Base-by-base conservation (phyloP, 2,113 vertebrate species). In the Aplodontia rufa region DNA sequence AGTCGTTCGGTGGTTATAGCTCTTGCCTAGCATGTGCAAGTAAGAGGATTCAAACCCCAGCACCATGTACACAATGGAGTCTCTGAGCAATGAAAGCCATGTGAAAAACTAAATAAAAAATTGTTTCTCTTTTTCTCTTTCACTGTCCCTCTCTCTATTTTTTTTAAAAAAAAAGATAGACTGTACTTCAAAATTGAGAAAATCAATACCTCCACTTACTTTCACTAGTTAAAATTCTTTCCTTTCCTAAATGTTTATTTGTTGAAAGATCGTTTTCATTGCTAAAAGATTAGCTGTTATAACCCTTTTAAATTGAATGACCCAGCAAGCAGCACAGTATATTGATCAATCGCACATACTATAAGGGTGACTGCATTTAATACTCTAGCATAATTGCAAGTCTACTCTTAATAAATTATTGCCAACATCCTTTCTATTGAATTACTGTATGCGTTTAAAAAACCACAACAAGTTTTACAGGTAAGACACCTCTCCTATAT, bases 361-460 rank as follows among this genome's bases (percentile, higher is more conserved):
- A 4, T 51, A 78, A 79, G 94, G 96, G 87, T 95, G 96, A 96
- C 55, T 93, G 92, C 49, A 79, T 83, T 97, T 96, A 96, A 96
- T 92, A 79, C 20, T 49, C 60, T 51, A 91, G 42, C 79, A 90
- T 95, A 96, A 97, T 95, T 93, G 79, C 78, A 89, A 96, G 86
- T 90, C 80, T 93, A 24, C 62, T 94, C 28, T 94, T 95, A 95
- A 94, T 91, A 84, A 89, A 92, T 96, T 95, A 93, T 93, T 45
- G 37, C 51, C 24, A 17, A 66, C 83, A 95, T 72, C 55, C 19
- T 90, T 94, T 69, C 8, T 91, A 74, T 55, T 89, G 85, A 74
- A 90, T 91, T 86, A 66, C 35, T 45, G 78, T 89, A 53, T 51
- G 4, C 47, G 16, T 85, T 80, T 22, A 60, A 66, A 94, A 83